These are phyloP conservation scores for Carollia perspicillata DNA, from an alignment of 2,113 vertebrate species.

Conservation along the genomic window DNA sequence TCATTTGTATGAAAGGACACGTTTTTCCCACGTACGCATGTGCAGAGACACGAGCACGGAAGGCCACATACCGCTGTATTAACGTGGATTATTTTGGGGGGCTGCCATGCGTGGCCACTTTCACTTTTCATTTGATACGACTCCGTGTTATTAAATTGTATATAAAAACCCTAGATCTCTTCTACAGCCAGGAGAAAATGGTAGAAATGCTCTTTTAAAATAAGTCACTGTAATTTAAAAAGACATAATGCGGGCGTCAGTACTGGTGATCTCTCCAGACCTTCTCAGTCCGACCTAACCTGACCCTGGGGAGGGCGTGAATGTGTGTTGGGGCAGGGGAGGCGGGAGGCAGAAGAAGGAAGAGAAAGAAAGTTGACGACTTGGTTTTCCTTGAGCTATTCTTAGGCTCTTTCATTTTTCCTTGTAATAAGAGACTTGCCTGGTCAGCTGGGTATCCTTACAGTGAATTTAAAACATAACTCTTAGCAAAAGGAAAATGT, in stretches of 20 bases:
- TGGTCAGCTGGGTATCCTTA: not conserved
- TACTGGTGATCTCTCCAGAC: not conserved
- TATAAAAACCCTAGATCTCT: not conserved
- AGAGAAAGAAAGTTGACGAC: not conserved
- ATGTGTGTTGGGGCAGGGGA: not conserved
- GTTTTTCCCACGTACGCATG: not conserved
- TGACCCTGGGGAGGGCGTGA: not conserved
- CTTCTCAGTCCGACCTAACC: not conserved
- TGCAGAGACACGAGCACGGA: not conserved
- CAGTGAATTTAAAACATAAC: slow-evolving; percentile 1
- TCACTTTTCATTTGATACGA: slow-evolving; percentile 4
- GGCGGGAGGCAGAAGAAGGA: not conserved
- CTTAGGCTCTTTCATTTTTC: not conserved
- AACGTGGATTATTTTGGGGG: not conserved
- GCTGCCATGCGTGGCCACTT: not conserved
- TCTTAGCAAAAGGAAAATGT: not conserved
- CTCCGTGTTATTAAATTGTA: not conserved
- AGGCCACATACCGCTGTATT: not conserved
- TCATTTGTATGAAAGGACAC: not conserved
- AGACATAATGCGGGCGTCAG: not conserved
- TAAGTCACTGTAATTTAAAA: not conserved
- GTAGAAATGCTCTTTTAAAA: not conserved
- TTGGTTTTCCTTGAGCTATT: not conserved
- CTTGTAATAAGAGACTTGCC: not conserved
- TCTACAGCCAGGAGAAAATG: not conserved